Conservation (phyloP, 2,888 invertebrate species). For the Drosophila longiperda region DNA sequence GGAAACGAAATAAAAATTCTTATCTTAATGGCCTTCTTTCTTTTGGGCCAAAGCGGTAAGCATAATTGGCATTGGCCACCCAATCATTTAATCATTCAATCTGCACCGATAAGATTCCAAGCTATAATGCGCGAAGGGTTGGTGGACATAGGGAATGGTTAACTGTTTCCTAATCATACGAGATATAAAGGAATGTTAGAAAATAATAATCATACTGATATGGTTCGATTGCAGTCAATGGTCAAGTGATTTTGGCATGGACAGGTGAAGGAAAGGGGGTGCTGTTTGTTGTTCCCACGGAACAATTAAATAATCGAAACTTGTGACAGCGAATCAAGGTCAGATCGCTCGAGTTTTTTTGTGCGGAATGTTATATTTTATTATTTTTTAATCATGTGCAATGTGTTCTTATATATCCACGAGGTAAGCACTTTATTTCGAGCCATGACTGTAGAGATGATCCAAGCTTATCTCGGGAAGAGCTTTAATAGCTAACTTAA, state of each 20-base stretch:
- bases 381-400: background rate
- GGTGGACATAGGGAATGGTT: background rate
- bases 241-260: conserved; percentile 6
- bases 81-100: conserved; percentile 36
- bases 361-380: background rate
- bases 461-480: background rate
- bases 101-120: conserved; percentile 40
- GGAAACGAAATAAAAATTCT: background rate
- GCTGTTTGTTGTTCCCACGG: background rate
- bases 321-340: conserved; percentile 31
- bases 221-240: conserved; percentile 7
- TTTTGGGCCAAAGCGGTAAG: conserved; percentile 5
- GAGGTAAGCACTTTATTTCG: background rate
- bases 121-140: background rate
- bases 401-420: background rate
- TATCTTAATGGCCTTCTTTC: background rate
- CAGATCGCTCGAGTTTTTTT: background rate
- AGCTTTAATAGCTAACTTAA: background rate
- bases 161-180: background rate
- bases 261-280: background rate
- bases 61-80: conserved; percentile 44
- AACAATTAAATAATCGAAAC: background rate
- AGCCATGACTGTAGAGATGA: background rate
- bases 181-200: conserved; percentile 35
- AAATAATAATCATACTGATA: conserved; percentile 32